Evolutionary conservation across 2,113 vertebrate species (phyloP), one percentile per base, ranked within the genome.

Genomic region (Oenanthe oenanthe): DNA sequence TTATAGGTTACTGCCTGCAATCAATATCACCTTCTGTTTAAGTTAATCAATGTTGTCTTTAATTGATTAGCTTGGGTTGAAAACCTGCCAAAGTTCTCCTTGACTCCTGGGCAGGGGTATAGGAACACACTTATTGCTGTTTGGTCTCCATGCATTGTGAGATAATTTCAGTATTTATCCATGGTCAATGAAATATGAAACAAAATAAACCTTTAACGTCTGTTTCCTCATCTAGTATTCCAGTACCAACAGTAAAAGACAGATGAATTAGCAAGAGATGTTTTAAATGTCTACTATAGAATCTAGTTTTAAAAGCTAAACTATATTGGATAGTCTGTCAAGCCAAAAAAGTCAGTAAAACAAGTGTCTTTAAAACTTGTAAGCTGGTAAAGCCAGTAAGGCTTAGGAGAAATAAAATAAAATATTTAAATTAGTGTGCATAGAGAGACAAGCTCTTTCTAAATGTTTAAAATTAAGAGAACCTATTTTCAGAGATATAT

Each of bases 21-120:
- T 97, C 96, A 95, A 97, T 97, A 97, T 65, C 31, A 96, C 61
- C 91, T 97, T 97, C 97, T 97, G 92, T 98, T 97, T 96, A 95
- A 89, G 94, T 97, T 97, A 97, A 97, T 98, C 96, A 97, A 96
- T 97, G 86, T 68, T 95, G 85, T 96, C 92, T 97, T 97, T 95
- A 97, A 97, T 96, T 97, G 96, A 98, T 97, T 97, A 91, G 84
- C 60, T 96, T 79, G 38, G 29, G 73, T 61, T 96, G 96, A 98
- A 97, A 95, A 94, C 61, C 76, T 97, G 94, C 90, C 96, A 97
- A 97, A 96, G 93, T 48, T 73, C 73, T n/a, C n/a, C n/a, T n/a
- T 54, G 63, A 96, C 80, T 92, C 45, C 32, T 80, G 29, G 54
- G 67, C 48, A 91, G 92, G 57, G 36, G 45, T 25, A 96, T 24